These are phyloP conservation scores for Epinotia brunnichana DNA, from an alignment of 2,888 invertebrate species.

Conservation along the genomic window DNA sequence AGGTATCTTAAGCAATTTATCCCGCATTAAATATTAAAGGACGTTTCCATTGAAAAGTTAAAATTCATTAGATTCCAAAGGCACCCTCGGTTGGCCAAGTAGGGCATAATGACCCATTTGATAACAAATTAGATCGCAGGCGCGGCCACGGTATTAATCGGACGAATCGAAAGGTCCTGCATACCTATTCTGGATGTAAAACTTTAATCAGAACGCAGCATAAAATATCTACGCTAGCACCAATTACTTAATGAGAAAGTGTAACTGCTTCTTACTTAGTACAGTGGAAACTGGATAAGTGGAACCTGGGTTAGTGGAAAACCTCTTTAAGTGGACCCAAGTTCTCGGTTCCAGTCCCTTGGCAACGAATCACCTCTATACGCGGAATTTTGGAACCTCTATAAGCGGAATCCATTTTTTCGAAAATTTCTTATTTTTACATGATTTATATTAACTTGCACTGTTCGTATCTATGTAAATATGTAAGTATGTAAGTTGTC, in stretches of 20 bases:
- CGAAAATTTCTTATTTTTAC: too few species aligned
- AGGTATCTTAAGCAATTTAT: conserved; percentile 60
- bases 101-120: conserved; percentile 79
- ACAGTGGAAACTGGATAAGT: too few species aligned
- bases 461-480: too few species aligned
- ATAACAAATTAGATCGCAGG: conserved; percentile 77
- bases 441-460: too few species aligned
- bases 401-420: too few species aligned
- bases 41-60: conserved; percentile 70
- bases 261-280: too few species aligned
- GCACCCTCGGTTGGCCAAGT: conserved; percentile 65
- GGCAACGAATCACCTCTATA: too few species aligned
- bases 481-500: too few species aligned
- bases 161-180: conserved; percentile 54
- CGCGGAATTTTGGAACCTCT: too few species aligned
- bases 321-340: too few species aligned
- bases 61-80: conserved; percentile 77
- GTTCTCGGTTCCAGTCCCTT: too few species aligned
- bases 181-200: conserved; percentile 42
- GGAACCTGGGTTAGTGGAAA: too few species aligned
- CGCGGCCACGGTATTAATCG: conserved; percentile 61
- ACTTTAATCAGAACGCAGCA: background rate
- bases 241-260: background rate
- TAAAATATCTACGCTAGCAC: background rate
- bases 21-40: conserved; percentile 71